Conservation (phyloP, 2,888 invertebrate species). For the Thelaira solivaga region DNA sequence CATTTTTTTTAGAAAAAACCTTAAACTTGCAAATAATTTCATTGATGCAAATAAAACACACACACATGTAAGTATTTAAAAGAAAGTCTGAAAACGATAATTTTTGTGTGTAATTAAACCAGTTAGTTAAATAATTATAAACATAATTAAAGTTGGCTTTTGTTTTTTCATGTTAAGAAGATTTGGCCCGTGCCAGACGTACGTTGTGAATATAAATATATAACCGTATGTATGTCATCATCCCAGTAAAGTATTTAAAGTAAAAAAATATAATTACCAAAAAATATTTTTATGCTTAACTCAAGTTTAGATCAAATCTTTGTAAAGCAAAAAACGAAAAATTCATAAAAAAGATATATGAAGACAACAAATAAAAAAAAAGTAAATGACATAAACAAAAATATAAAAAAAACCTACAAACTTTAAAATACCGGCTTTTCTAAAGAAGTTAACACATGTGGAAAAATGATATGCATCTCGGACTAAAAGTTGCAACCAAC, state of each 20-base stretch:
- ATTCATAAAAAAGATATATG: background rate
- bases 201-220: constrained; percentile 36
- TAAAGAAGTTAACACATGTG: constrained; percentile 54
- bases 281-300: constrained; percentile 60
- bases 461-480: constrained; percentile 60
- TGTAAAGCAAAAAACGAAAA: constrained; percentile 5
- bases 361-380: background rate
- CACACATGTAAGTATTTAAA: background rate
- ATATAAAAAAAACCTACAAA: constrained; percentile 27
- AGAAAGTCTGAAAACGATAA: background rate
- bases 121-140: constrained; percentile 3
- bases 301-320: constrained; percentile 48
- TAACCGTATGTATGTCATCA: constrained; percentile 58
- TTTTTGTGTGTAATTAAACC: constrained; percentile 5
- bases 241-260: constrained; percentile 43
- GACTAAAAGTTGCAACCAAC: constrained; percentile 40
- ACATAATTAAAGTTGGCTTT: background rate
- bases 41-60: no score
- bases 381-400: constrained; percentile 13
- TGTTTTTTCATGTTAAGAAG: background rate
- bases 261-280: constrained; percentile 58
- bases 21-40: no score
- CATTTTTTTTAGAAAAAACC: no score
- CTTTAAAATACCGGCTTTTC: constrained; percentile 55
- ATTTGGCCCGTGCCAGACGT: constrained; percentile 56